Percentiles rank a stretch among this genome's conserved stretches.
phyloP scores from a whole-genome alignment of 2,888 invertebrate genomes.

The Xestoiulus laeticollis region DNA sequence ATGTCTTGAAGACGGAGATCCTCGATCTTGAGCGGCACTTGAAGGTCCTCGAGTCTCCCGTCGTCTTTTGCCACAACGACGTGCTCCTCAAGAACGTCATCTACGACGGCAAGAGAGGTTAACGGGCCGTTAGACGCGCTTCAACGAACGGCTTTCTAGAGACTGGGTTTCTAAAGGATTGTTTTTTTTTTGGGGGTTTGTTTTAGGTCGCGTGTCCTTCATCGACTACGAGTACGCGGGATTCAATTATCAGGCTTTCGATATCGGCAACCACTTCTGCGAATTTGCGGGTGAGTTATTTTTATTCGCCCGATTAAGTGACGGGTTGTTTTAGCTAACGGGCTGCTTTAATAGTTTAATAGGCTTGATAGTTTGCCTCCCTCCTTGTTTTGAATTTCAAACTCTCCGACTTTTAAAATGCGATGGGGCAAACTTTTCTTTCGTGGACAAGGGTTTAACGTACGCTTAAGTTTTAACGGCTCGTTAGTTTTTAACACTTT shows the following conservation, averaged over 20 bases:
- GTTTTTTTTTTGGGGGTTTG: no score
- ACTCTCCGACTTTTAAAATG: no score
- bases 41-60: constrained; percentile 73
- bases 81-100: constrained; percentile 93
- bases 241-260: constrained; percentile 92
- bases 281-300: constrained; percentile 92
- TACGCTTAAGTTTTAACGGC: no score
- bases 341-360: no score
- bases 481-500: no score
- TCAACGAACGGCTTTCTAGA: no score
- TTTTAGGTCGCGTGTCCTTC: constrained; percentile 76
- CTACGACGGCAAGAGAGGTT: constrained; percentile 69
- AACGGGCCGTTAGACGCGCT: background rate
- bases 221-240: constrained; percentile 98
- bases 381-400: no score
- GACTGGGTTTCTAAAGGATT: no score
- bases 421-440: constrained; percentile 40
- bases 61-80: constrained; percentile 98
- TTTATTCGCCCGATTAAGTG: background rate
- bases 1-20: constrained; percentile 76
- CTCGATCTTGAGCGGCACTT: constrained; percentile 66
- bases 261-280: constrained; percentile 97
- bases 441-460: background rate
- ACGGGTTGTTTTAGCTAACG: background rate
- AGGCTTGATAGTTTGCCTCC: no score